phyloP scores from a whole-genome alignment of 2,113 vertebrate genomes.

The Chionis minor region DNA sequence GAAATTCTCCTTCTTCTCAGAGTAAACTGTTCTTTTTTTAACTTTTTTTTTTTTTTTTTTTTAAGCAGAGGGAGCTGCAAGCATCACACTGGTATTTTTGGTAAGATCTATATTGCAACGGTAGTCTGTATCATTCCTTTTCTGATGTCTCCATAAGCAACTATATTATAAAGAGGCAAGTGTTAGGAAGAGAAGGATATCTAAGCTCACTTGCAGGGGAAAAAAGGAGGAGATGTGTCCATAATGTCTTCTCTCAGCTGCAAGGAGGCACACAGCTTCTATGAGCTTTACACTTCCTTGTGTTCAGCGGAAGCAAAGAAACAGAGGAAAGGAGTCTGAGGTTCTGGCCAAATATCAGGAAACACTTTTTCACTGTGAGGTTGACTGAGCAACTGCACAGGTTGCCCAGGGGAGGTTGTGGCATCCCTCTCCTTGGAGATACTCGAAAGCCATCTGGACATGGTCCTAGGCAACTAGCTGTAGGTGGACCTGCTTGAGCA shows the following conservation, averaged over 20 bases:
- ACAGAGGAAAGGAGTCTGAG: not conserved
- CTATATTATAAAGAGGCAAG: not conserved
- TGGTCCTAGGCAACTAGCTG: not conserved
- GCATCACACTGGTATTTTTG: not conserved
- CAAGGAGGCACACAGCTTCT: accelerated
- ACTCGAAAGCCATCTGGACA: not conserved
- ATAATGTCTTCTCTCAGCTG: not conserved
- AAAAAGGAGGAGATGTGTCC: not conserved
- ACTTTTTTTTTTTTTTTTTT: too few relatives aligned
- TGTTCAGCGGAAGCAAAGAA: not conserved
- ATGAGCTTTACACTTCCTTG: not conserved
- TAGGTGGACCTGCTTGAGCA: not conserved
- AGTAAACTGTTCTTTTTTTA: not conserved
- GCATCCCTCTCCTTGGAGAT: not conserved
- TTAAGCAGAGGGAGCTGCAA: not conserved
- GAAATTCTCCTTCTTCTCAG: not conserved
- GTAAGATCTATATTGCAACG: not conserved
- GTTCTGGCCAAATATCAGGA: not conserved
- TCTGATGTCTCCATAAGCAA: not conserved
- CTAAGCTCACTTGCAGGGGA: not conserved
- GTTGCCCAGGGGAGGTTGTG: not conserved
- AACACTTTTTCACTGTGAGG: not conserved
- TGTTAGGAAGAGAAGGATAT: not conserved
- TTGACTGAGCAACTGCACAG: not conserved
- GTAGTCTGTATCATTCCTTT: not conserved